These are phyloP conservation scores for Gadus macrocephalus DNA, from an alignment of 2,113 vertebrate species.

Conservation along the genomic window DNA sequence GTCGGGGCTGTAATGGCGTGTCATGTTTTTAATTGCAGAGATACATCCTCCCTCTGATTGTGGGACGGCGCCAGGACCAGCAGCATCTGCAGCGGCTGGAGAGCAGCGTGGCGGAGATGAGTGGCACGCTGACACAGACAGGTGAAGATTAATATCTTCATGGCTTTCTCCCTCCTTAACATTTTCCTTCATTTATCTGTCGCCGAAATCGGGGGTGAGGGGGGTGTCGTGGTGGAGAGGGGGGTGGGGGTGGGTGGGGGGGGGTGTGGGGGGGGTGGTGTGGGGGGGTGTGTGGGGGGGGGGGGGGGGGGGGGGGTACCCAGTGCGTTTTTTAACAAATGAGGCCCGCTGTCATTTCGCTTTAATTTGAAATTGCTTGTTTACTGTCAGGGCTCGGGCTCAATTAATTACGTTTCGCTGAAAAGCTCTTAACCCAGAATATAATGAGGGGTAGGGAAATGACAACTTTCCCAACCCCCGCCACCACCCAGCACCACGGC, in stretches of 20 bases:
- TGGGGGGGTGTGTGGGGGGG: constrained; percentile 36
- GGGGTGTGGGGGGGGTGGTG: constrained; percentile 30
- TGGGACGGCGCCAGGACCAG: constrained; percentile 94
- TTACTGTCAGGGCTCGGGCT: constrained; percentile 98
- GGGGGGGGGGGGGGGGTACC: constrained; percentile 71
- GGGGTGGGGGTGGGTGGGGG: constrained; percentile 64
- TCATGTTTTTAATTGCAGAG: constrained; percentile 84
- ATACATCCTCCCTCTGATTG: constrained; percentile 95
- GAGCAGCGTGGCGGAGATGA: constrained; percentile 91
- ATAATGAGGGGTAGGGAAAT: constrained; percentile 99
- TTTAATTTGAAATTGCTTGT: constrained; percentile 99
- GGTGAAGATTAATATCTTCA: constrained; percentile 99
- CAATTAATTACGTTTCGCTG: constrained; percentile 99
- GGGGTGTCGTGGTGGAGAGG: neutral
- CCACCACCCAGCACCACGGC: constrained; percentile 69
- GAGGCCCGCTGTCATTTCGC: constrained; percentile 98
- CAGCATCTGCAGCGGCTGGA: constrained; percentile 98
- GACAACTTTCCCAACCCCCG: constrained; percentile 83
- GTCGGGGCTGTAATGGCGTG: constrained; percentile 70
- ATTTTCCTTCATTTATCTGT: constrained; percentile 99
- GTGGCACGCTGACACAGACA: constrained; percentile 99
- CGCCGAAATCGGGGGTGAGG: constrained; percentile 84
- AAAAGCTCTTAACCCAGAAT: constrained; percentile 99
- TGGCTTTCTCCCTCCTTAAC: constrained; percentile 84
- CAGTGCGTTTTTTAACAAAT: constrained; percentile 96